These are phyloP conservation scores for Micromussa lordhowensis DNA, from an alignment of 92 coral and sea anemone species.

Conservation along the genomic window DNA sequence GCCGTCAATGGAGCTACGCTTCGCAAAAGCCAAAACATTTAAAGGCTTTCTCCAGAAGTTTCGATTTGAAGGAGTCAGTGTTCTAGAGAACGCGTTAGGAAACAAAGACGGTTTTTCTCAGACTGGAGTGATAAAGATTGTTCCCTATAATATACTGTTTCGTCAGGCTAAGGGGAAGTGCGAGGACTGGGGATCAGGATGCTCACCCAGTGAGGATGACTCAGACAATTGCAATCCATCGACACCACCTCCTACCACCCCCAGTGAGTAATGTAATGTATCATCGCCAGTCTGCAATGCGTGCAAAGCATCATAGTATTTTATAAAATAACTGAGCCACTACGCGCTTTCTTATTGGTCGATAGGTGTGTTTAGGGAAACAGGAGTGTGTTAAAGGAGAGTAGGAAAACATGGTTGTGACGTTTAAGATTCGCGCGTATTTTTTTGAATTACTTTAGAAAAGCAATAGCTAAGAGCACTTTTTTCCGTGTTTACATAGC, in stretches of 20 bases:
- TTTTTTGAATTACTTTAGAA: too few relatives aligned
- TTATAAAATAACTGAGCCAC: too few relatives aligned
- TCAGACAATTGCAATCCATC: constrained; percentile 50
- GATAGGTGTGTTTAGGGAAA: too few relatives aligned
- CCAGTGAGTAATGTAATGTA: not conserved
- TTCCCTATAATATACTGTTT: not conserved
- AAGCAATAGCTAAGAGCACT: too few relatives aligned
- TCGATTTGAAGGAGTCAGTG: constrained; percentile 48
- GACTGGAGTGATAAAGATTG: not conserved
- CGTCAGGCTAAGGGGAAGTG: not conserved
- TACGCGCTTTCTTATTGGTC: too few relatives aligned
- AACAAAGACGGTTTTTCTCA: constrained; percentile 7
- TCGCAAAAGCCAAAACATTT: constrained; percentile 44
- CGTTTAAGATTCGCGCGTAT: too few relatives aligned
- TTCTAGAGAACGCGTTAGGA: constrained; percentile 42
- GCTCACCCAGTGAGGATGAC: constrained; percentile 59
- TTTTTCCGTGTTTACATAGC: too few relatives aligned
- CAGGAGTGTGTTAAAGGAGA: too few relatives aligned
- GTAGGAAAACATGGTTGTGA: too few relatives aligned
- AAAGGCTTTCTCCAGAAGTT: constrained; percentile 67
- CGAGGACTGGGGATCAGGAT: constrained; percentile 40
- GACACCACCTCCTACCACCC: not conserved
- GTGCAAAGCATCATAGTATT: not conserved
- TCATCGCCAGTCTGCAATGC: not conserved
- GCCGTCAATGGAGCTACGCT: constrained; percentile 33